A percentile compares a stretch with the other conserved stretches of the same genome.
Conservation (phyloP, 2,888 invertebrate species). For the Cryptus viduatorius region DNA sequence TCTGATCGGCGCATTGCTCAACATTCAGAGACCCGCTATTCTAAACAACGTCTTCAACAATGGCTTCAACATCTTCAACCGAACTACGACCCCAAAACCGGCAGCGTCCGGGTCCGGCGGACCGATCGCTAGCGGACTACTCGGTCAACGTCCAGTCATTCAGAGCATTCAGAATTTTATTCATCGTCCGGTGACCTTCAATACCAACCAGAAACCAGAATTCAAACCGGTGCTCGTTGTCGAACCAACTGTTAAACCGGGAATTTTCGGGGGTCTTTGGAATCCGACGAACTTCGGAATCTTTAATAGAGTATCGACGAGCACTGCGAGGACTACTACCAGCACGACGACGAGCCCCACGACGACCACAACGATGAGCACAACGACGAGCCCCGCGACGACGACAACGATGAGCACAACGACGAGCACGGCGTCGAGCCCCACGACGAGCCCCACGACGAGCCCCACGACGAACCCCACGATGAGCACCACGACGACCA, state of each 20-base stretch:
- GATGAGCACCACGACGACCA: no score
- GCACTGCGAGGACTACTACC: no score
- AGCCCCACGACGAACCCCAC: no score
- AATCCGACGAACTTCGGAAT: constrained; percentile 28
- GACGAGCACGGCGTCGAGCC: no score
- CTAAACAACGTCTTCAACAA: constrained; percentile 13
- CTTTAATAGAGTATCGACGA: constrained; percentile 13
- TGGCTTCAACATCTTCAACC: constrained; percentile 25
- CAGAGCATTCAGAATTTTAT: constrained; percentile 49
- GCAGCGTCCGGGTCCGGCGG: not conserved
- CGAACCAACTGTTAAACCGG: constrained; percentile 27
- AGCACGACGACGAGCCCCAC: no score
- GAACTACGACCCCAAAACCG: not conserved
- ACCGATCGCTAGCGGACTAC: not conserved
- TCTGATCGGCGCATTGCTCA: constrained; percentile 19
- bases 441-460: no score
- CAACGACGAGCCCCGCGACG: no score
- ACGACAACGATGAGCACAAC: no score
- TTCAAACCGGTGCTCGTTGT: constrained; percentile 53
- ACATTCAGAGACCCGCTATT: constrained; percentile 20
- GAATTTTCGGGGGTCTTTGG: constrained; percentile 53
- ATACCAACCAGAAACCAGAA: constrained; percentile 24
- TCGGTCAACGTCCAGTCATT: constrained; percentile 13
- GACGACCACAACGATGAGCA: no score
- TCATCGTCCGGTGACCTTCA: not conserved